phyloP scores from a whole-genome alignment of 2,113 vertebrate genomes.

The Tricholaema leucomelas region DNA sequence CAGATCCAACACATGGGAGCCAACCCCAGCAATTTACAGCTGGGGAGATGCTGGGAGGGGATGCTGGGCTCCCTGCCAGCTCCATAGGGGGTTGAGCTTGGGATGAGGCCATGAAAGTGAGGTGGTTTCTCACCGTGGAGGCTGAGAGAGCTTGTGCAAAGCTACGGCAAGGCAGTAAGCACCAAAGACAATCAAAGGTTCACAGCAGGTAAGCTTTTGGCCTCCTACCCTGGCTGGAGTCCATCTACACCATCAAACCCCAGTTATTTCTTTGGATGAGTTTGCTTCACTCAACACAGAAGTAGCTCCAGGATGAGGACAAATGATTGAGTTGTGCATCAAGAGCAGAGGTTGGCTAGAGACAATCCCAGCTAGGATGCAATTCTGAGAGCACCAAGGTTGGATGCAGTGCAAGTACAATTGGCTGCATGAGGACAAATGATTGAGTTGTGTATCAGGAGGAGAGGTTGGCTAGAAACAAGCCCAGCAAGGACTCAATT shows the following conservation, averaged over 20 bases:
- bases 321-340: too few relatives aligned
- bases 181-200: not conserved
- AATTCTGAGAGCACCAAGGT: too few relatives aligned
- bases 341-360: too few relatives aligned
- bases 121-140: accelerated
- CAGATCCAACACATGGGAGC: not conserved
- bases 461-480: not conserved
- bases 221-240: not conserved
- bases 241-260: not conserved
- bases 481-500: accelerated
- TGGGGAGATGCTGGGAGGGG: accelerated
- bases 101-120: not conserved
- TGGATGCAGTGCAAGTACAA: too few relatives aligned
- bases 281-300: accelerated
- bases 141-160: not conserved
- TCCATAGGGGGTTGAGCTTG: accelerated
- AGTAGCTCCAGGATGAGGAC: not conserved
- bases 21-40: not conserved
- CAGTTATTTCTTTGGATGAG: not conserved
- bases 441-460: not conserved
- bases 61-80: not conserved
- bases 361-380: too few relatives aligned
- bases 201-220: not conserved
- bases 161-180: too few relatives aligned
- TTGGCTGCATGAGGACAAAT: too few relatives aligned